These are phyloP conservation scores for Lepidonotus clava DNA, from an alignment of 2,888 invertebrate genomes.

Conservation along the genomic window DNA sequence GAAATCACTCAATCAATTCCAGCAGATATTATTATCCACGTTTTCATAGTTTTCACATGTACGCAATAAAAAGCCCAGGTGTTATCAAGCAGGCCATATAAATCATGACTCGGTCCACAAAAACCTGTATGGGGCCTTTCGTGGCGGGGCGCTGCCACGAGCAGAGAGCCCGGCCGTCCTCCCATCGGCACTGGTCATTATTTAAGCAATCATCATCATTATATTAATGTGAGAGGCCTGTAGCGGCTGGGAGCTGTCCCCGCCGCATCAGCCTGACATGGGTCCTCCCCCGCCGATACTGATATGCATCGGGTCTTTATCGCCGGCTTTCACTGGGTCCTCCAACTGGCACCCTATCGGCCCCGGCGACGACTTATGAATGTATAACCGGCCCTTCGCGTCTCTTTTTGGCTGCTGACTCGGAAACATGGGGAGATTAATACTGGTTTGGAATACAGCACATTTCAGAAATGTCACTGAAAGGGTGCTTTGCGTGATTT, in stretches of 20 bases:
- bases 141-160: background rate
- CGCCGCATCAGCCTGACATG: background rate
- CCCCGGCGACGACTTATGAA: slow-evolving; percentile 15
- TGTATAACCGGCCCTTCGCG: no score
- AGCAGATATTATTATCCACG: background rate
- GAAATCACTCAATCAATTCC: no score
- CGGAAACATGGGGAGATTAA: no score
- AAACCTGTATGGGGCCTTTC: background rate
- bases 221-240: background rate
- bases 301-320: slow-evolving; percentile 12
- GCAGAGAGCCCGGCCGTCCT: background rate
- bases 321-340: background rate
- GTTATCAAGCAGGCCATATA: background rate
- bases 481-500: no score
- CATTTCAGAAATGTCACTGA: no score
- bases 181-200: slow-evolving; percentile 6
- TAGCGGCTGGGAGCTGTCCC: background rate
- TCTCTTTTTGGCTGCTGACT: no score
- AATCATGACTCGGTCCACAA: background rate
- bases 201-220: slow-evolving; percentile 23
- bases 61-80: background rate
- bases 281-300: background rate
- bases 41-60: background rate
- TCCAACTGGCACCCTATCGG: background rate
- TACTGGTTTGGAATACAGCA: no score